phyloP scores from a whole-genome alignment of 2,888 invertebrate species.

The Tholera decimalis region DNA sequence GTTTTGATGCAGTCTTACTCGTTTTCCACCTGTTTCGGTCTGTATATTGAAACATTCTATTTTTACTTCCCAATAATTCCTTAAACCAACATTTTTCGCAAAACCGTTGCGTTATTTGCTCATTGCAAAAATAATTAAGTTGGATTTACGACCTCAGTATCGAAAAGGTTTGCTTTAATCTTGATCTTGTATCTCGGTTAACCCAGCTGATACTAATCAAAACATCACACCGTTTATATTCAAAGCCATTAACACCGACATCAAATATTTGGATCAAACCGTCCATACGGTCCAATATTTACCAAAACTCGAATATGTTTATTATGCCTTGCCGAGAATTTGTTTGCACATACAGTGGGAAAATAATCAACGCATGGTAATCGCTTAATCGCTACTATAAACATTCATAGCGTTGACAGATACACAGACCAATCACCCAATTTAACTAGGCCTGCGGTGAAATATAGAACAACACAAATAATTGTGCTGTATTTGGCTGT shows the following conservation, averaged over 20 bases:
- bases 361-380: slow-evolving; percentile 57
- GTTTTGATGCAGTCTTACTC: too few species aligned
- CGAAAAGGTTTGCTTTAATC: too few species aligned
- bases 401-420: slow-evolving; percentile 58
- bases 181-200: slow-evolving; percentile 4
- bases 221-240: slow-evolving; percentile 28
- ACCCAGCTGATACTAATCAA: slow-evolving; percentile 29
- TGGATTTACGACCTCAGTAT: too few species aligned
- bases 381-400: slow-evolving; percentile 56
- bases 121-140: too few species aligned
- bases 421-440: slow-evolving; percentile 35
- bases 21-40: too few species aligned
- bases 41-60: too few species aligned
- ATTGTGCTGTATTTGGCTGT: too few species aligned
- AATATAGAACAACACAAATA: slow-evolving; percentile 1
- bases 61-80: too few species aligned
- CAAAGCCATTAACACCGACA: slow-evolving; percentile 30
- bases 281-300: slow-evolving; percentile 49
- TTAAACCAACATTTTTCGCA: too few species aligned
- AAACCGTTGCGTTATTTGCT: too few species aligned
- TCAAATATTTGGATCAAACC: slow-evolving; percentile 47
- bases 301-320: slow-evolving; percentile 50
- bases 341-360: slow-evolving; percentile 53
- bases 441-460: slow-evolving; percentile 17
- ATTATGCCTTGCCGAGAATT: slow-evolving; percentile 43